Percentiles rank a stretch among this genome's conserved stretches.
Conservation (phyloP, 35 echinoderm and acorn worm genomes). For the Ptychodera flava region DNA sequence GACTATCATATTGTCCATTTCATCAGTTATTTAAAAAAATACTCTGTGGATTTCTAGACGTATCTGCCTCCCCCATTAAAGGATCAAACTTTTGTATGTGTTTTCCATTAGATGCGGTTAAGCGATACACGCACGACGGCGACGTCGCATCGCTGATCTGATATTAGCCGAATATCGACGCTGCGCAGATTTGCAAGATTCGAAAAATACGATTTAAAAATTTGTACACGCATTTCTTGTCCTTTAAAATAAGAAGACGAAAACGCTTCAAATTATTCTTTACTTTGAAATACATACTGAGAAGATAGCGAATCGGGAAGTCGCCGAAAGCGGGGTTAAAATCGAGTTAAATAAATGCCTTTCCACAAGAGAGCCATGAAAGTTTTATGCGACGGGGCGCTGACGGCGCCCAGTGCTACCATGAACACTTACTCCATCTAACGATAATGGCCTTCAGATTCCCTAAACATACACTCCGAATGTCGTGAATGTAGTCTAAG, state of each 20-base stretch:
- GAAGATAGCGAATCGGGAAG: too few relatives aligned
- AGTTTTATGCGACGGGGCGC: background rate
- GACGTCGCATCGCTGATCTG: too few relatives aligned
- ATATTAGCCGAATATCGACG: too few relatives aligned
- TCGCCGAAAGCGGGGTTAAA: background rate
- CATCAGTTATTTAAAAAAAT: constrained; percentile 2
- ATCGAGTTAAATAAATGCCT: background rate
- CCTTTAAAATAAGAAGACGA: too few relatives aligned
- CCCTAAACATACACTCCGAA: background rate
- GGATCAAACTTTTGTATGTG: background rate
- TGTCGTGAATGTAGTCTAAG: too few relatives aligned
- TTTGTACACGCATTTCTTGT: too few relatives aligned
- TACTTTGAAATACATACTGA: too few relatives aligned
- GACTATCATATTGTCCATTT: constrained; percentile 1
- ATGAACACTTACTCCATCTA: background rate
- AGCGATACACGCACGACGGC: background rate
- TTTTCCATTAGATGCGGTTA: background rate
- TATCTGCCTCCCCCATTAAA: background rate
- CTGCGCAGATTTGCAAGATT: too few relatives aligned
- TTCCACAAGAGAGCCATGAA: background rate
- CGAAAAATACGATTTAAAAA: too few relatives aligned
- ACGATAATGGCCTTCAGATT: background rate
- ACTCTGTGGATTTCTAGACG: background rate
- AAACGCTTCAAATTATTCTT: too few relatives aligned
- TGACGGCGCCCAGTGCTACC: background rate